A percentile compares a stretch with the other conserved stretches of the same genome.
These are phyloP conservation scores for Hypsibius dujardini DNA, from an alignment of 1,140 invertebrate species.

Conservation along the genomic window DNA sequence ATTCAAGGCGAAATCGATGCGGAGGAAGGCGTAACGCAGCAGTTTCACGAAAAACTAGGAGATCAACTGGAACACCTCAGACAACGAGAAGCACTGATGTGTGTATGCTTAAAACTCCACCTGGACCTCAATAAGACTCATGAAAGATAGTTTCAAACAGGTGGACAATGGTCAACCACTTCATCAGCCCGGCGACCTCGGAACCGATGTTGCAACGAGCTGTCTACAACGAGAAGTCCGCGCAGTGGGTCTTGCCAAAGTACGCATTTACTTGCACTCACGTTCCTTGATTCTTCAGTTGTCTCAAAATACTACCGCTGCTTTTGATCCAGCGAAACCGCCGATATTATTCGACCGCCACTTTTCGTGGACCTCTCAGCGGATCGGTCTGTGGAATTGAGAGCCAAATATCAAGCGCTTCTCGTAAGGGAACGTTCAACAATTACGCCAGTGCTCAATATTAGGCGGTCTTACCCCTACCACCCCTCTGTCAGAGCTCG, in stretches of 20 bases:
- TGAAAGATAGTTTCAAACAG: neutral
- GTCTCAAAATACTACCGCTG: neutral
- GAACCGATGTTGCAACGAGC: neutral
- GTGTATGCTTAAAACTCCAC: neutral
- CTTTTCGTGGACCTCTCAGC: neutral
- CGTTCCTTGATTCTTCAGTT: neutral
- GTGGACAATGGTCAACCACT: constrained; percentile 11
- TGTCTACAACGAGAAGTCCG: neutral
- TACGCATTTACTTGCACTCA: neutral
- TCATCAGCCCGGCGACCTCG: neutral
- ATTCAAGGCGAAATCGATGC: neutral
- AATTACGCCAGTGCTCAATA: too few species aligned
- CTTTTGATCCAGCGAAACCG: neutral
- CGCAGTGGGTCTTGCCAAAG: neutral
- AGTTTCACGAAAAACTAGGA: neutral
- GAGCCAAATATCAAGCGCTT: neutral
- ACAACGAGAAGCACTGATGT: constrained; percentile 2
- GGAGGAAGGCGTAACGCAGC: neutral
- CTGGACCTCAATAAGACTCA: neutral
- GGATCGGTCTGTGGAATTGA: neutral
- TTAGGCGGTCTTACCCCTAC: too few species aligned
- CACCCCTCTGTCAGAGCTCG: too few species aligned
- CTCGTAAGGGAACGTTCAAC: too few species aligned
- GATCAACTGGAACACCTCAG: neutral
- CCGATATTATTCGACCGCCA: neutral